A percentile compares a stretch with the other conserved stretches of the same genome.
These are phyloP conservation scores for Lutraria lutraria DNA, from an alignment of 2,888 invertebrate species.

Conservation along the genomic window DNA sequence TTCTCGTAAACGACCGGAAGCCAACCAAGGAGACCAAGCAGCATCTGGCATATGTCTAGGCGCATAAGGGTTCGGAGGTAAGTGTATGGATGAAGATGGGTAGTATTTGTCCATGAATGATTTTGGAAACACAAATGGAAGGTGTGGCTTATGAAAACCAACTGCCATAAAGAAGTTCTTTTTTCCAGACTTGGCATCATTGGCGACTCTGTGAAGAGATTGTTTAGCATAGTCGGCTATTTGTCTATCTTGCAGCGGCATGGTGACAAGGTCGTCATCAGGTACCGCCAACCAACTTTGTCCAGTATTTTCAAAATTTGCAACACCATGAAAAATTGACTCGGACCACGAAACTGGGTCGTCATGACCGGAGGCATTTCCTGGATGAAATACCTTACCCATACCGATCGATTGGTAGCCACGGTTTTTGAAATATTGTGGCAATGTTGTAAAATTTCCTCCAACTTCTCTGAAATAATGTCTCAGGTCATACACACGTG, in stretches of 20 bases:
- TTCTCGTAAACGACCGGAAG: neutral
- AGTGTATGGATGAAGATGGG: conserved; percentile 87
- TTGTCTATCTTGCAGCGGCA: conserved; percentile 93
- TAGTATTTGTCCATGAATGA: neutral
- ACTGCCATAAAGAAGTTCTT: conserved; percentile 93
- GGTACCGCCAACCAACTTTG: no score
- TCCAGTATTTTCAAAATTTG: conserved; percentile 23
- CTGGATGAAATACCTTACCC: conserved; percentile 70
- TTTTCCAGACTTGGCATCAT: conserved; percentile 56
- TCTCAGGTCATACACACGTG: conserved; percentile 66
- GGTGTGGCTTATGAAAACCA: conserved; percentile 96
- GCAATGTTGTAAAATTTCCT: conserved; percentile 71
- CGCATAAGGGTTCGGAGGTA: conserved; percentile 31
- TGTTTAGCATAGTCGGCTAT: conserved; percentile 90
- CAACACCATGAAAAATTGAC: conserved; percentile 45
- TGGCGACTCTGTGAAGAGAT: conserved; percentile 88
- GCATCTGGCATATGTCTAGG: conserved; percentile 23
- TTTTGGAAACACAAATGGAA: no score
- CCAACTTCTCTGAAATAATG: conserved; percentile 62
- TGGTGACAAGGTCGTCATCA: conserved; percentile 81
- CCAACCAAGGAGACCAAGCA: conserved; percentile 25
- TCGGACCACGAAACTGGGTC: conserved; percentile 76
- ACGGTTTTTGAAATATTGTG: no score
- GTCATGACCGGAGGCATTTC: conserved; percentile 48
- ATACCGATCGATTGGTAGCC: conserved; percentile 63